Evolutionary conservation across 30 jellyfish, hydroid and myxozoan species (phyloP).

Genomic region (Nemopilema nomurai): DNA sequence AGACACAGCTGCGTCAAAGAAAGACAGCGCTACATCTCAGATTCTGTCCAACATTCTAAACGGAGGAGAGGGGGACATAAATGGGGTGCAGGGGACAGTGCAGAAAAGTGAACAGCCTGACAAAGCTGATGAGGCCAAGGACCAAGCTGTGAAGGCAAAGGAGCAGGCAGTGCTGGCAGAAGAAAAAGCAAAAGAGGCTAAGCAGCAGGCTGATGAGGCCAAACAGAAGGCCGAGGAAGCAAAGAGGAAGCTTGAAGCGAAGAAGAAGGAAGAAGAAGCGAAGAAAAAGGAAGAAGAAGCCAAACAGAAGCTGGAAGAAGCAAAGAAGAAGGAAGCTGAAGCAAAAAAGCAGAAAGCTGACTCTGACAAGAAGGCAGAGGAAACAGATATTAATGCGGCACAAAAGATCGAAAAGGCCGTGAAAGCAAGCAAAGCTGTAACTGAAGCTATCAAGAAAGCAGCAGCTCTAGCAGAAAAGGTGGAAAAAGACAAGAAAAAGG

Average conservation of each 20-base stretch:
- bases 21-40: constrained; percentile 31
- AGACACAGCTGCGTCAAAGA: constrained; percentile 6
- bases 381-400: constrained; percentile 11
- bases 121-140: constrained; percentile 23
- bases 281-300: constrained; percentile 32
- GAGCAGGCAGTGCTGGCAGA: constrained; percentile 19
- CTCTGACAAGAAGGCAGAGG: constrained; percentile 22
- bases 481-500: not conserved
- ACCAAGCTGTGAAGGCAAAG: constrained; percentile 22
- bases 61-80: not conserved
- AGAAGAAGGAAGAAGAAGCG: constrained; percentile 28
- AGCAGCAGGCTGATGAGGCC: constrained; percentile 39
- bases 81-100: not conserved
- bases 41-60: constrained; percentile 15
- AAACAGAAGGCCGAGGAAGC: constrained; percentile 38
- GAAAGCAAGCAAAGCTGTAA: constrained; percentile 1
- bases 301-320: constrained; percentile 15
- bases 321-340: constrained; percentile 11
- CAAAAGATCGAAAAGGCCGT: constrained; percentile 3
- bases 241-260: constrained; percentile 19
- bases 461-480: not conserved
- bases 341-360: not conserved
- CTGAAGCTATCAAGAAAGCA: not conserved
- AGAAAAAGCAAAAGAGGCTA: constrained; percentile 50
- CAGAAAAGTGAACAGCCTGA: constrained; percentile 20